A percentile compares a stretch with the other conserved stretches of the same genome.
phyloP scores from a whole-genome alignment of 2,113 vertebrate species.

The Steatornis caripensis region DNA sequence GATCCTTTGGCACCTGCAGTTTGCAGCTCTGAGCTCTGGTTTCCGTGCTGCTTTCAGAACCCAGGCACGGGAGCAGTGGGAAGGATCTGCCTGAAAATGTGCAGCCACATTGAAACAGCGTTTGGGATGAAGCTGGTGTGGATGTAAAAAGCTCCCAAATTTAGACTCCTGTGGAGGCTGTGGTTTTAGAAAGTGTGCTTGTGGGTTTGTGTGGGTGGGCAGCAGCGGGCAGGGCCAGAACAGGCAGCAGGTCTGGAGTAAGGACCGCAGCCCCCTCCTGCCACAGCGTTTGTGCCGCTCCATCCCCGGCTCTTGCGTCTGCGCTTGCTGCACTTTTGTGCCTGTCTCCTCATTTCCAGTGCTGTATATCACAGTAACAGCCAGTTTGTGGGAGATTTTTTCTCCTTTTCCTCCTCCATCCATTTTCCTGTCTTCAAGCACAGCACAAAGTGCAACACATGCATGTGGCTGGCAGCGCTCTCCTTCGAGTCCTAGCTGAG shows the following conservation, averaged over 20 bases:
- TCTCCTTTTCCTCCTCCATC: neutral
- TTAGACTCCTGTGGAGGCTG: neutral
- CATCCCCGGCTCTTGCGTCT: rapidly evolving
- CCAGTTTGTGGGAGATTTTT: neutral
- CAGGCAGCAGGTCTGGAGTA: neutral
- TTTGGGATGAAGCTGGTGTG: neutral
- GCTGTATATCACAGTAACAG: neutral
- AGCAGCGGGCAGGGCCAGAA: neutral
- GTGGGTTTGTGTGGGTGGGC: neutral
- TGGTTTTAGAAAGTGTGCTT: neutral
- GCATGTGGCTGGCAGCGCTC: neutral
- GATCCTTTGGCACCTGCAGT: rapidly evolving
- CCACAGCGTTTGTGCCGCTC: neutral
- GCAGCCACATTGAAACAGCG: neutral
- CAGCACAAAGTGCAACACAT: neutral
- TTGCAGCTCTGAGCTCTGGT: neutral
- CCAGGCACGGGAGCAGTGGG: neutral
- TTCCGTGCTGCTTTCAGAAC: neutral
- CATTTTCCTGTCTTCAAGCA: neutral
- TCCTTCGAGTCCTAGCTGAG: neutral
- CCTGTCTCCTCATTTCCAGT: neutral
- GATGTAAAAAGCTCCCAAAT: neutral
- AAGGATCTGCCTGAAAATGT: neutral
- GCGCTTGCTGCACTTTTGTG: neutral
- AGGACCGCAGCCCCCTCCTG: neutral